phyloP scores from a whole-genome alignment of 1,140 invertebrate genomes.

The Nebria ingens region DNA sequence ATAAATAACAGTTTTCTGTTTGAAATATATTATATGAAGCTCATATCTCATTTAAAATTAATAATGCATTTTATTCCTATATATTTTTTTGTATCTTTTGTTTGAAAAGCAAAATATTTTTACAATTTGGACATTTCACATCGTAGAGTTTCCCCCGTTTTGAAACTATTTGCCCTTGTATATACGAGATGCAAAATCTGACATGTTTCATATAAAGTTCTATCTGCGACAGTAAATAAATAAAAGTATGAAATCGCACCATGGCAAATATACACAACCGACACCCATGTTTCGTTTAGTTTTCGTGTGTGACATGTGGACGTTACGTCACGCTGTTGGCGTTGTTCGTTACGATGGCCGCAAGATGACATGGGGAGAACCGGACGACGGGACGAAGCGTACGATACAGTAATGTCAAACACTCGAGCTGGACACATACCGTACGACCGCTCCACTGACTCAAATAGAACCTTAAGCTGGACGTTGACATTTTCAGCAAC shows the following conservation, averaged over 20 bases:
- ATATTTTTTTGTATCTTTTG: no score
- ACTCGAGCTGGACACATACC: not conserved
- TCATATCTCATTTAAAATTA: no score
- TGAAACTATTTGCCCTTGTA: no score
- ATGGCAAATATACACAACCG: not conserved
- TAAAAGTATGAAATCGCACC: not conserved
- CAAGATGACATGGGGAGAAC: not conserved
- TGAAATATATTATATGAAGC: no score
- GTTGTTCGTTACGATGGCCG: not conserved
- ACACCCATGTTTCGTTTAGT: not conserved
- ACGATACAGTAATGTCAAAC: not conserved
- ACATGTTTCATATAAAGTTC: not conserved
- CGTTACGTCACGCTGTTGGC: not conserved
- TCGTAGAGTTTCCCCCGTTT: no score
- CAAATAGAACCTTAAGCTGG: not conserved
- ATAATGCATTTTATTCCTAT: no score
- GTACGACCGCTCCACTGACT: not conserved
- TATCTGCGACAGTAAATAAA: not conserved
- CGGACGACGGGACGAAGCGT: not conserved
- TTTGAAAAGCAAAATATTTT: no score
- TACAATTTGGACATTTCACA: no score
- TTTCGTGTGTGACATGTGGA: not conserved
- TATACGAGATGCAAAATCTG: no score
- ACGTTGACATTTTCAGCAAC: slow-evolving; percentile 6
- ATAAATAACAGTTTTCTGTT: no score